Evolutionary conservation across 2,113 vertebrate genomes (phyloP), one percentile per base, ranked within the genome.

Genomic region (Phoxinus phoxinus): DNA sequence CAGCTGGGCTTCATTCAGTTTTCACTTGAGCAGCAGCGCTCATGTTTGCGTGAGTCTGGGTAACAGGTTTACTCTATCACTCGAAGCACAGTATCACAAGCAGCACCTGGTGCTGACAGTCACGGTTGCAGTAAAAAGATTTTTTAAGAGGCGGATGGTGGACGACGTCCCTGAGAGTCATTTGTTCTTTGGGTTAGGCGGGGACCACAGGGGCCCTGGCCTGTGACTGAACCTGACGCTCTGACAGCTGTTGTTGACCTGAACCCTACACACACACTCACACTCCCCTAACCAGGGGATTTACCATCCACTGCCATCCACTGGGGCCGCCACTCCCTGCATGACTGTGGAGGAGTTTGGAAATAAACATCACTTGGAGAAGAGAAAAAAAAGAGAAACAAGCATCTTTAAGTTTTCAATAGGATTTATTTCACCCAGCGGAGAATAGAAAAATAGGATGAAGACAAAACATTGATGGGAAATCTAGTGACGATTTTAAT

Each of bases 371-470:
- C 76, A 86, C 81, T 80, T 53, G 67, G 78, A 67, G 12, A 88
- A 73, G 87, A 37, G 8, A 15, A 51, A 56, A 21, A 74, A 84
- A 61, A 83, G 56, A 84, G 72, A 48, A 80, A 51, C 32, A 75
- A 61, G 61, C 79, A 74, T 83, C 84, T 78, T 84, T 72, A 82
- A 32, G 84, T 92, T 94, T 89, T 93, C 90, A 93, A 89, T 86
- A 92, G 89, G 92, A 92, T 95, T 95, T 94, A 95, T 95, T 95
- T 94, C 93, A 94, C 93, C 90, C 88, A 90, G 89, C 71, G 91
- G 93, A 94, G 93, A 95, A 95, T 95, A 94, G 93, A 95, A 94
- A 94, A 94, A 94, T 94, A 95, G 92, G 92, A 95, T 94, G 91
- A 93, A 94, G 91, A 94, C 94, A 93, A 94, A 95, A 93, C 92